Conservation (phyloP, 2,797 vertebrate species). For the Rhabdophis nuchalis region DNA sequence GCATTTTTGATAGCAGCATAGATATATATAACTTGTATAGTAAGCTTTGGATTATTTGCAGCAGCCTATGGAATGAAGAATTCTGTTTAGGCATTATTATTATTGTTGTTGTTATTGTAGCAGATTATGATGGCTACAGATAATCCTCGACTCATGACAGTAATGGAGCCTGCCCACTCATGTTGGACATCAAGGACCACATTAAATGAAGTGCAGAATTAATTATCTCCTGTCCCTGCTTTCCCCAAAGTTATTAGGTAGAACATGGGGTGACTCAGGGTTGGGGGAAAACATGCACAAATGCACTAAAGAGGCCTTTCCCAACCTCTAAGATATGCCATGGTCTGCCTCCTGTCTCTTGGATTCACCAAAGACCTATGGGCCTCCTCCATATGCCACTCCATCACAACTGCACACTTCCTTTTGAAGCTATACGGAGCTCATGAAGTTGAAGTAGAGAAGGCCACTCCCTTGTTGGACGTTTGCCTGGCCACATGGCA, state of each 20-base stretch:
- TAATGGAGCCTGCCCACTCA: background rate
- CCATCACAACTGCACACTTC: background rate
- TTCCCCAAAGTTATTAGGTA: background rate
- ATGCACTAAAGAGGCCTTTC: accelerated
- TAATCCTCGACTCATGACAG: background rate
- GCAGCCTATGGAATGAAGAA: background rate
- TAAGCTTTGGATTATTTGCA: background rate
- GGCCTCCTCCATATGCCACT: background rate
- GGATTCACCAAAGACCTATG: background rate
- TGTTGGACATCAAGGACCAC: background rate
- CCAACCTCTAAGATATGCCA: background rate
- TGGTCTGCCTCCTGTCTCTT: background rate
- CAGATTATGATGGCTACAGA: background rate
- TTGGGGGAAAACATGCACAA: background rate
- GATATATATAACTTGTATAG: background rate
- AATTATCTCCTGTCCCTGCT: background rate
- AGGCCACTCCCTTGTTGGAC: background rate
- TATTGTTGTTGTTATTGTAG: background rate
- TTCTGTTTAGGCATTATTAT: background rate
- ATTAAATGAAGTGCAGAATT: background rate
- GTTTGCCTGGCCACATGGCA: background rate
- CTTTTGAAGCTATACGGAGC: background rate
- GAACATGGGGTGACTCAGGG: background rate
- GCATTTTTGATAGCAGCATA: background rate
- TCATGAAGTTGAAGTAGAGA: background rate